These are phyloP conservation scores for Habropoda laboriosa DNA, from an alignment of 1,140 invertebrate genomes.

Conservation along the genomic window DNA sequence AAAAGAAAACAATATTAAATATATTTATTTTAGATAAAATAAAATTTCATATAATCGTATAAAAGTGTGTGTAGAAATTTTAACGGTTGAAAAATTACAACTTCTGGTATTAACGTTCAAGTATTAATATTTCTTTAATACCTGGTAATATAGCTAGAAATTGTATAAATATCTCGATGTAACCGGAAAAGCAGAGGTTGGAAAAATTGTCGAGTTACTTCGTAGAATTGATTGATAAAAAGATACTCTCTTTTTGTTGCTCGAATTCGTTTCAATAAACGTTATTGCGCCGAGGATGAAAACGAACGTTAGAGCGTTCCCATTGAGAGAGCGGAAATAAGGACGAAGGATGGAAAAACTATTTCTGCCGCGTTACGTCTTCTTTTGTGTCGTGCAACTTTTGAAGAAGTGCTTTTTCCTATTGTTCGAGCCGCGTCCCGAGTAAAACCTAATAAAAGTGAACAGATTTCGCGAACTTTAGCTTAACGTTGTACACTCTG, in stretches of 20 bases:
- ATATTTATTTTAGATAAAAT: no score
- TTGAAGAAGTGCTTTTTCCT: conserved; percentile 1
- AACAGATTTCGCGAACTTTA: background rate
- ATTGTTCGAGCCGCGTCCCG: background rate
- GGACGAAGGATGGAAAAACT: background rate
- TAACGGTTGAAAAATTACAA: no score
- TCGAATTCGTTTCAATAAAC: background rate
- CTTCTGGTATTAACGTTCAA: no score
- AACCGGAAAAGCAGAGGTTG: no score
- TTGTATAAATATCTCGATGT: no score
- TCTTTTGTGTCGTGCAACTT: conserved; percentile 4
- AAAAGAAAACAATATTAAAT: no score
- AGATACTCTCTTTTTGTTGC: background rate
- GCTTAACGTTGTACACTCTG: background rate
- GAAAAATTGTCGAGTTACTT: no score
- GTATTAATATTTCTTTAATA: no score
- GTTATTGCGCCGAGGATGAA: background rate
- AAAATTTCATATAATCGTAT: no score
- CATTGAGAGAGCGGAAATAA: no score
- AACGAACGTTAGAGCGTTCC: background rate
- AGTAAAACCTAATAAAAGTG: background rate
- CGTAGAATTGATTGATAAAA: background rate
- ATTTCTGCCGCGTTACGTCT: background rate
- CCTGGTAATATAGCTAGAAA: no score
- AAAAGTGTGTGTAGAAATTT: no score